Conservation (phyloP, 2,113 vertebrate species). For the Erpornis zantholeuca region DNA sequence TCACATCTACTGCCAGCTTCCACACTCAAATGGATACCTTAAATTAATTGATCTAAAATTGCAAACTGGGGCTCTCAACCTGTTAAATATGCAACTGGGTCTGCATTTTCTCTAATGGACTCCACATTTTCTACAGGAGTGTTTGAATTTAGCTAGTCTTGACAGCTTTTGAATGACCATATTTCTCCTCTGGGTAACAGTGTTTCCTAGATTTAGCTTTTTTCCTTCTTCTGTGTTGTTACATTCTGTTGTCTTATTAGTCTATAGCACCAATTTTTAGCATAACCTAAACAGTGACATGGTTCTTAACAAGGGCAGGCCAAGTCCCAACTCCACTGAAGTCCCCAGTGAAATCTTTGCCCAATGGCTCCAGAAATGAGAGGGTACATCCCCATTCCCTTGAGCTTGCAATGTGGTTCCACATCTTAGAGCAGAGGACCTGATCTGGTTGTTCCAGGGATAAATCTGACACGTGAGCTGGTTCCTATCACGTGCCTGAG, state of each 20-base stretch:
- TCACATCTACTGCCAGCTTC: background rate
- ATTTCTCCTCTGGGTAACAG: background rate
- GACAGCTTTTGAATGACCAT: background rate
- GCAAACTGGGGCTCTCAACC: background rate
- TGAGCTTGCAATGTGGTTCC: background rate
- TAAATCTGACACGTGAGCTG: background rate
- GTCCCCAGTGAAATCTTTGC: background rate
- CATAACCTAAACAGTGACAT: background rate
- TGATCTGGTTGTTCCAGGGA: background rate
- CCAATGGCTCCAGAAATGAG: background rate
- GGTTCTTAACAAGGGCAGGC: background rate
- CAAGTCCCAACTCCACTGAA: background rate
- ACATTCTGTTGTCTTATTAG: background rate
- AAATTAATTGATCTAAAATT: slow-evolving; percentile 10
- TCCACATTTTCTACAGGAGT: background rate
- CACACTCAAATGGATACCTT: background rate
- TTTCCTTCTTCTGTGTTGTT: background rate
- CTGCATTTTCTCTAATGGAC: background rate
- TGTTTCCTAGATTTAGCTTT: background rate
- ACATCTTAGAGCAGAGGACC: background rate
- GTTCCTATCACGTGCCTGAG: fast-evolving
- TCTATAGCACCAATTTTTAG: background rate
- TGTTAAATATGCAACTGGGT: background rate
- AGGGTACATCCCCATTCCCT: background rate
- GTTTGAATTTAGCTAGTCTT: background rate